These are phyloP conservation scores for Lampris megalopsis DNA, from an alignment of 2,113 vertebrate species.

Conservation along the genomic window DNA sequence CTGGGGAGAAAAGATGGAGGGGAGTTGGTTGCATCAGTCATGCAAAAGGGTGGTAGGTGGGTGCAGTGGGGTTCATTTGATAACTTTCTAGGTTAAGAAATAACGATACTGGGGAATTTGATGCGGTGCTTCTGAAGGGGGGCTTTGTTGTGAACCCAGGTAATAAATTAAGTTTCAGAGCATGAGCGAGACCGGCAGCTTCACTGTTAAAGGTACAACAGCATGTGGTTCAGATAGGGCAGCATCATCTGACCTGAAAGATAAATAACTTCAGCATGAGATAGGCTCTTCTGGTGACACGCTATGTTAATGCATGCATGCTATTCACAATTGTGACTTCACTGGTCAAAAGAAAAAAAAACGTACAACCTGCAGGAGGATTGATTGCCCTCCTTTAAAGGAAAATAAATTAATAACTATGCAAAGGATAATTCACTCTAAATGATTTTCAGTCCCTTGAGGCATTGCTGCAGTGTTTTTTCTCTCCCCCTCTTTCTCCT, in stretches of 20 bases:
- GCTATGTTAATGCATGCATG: conserved; percentile 32
- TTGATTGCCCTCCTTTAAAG: background rate
- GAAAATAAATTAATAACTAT: background rate
- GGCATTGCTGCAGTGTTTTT: background rate
- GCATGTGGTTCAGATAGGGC: conserved; percentile 52
- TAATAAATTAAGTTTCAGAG: conserved; percentile 76
- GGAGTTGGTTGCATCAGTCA: conserved; percentile 55
- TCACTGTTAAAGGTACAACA: conserved; percentile 34
- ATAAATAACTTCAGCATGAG: conserved; percentile 62
- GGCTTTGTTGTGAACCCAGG: conserved; percentile 72
- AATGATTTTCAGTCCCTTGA: background rate
- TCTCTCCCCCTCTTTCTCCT: too few species aligned
- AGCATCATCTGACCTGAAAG: conserved; percentile 35
- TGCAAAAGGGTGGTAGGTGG: conserved; percentile 51
- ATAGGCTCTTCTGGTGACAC: background rate
- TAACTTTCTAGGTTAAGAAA: conserved; percentile 52
- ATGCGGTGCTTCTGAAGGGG: conserved; percentile 62
- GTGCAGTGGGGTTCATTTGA: conserved; percentile 55
- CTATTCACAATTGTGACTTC: conserved; percentile 25
- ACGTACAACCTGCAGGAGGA: conserved; percentile 24
- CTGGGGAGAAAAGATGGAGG: conserved; percentile 27
- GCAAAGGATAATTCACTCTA: conserved; percentile 7
- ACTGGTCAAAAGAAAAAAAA: conserved; percentile 12
- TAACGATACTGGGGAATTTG: conserved; percentile 52
- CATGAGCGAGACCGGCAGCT: conserved; percentile 36